A percentile compares a stretch with the other conserved stretches of the same genome.
Evolutionary conservation across 2,797 vertebrate species (phyloP).

Genomic region (Sciurus carolinensis): DNA sequence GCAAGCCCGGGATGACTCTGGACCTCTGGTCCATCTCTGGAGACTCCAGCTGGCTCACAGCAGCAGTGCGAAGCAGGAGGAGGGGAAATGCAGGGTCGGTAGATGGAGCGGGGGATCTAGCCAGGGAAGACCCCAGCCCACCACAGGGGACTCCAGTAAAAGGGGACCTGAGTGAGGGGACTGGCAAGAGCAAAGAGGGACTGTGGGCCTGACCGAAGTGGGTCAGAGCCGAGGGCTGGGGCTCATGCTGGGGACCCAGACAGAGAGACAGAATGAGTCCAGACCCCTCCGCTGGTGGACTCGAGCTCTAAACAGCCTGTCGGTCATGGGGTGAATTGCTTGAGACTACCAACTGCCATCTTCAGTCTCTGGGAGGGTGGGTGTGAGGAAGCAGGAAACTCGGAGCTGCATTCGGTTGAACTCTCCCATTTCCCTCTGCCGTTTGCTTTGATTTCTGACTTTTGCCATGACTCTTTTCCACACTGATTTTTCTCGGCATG

Average conservation of each 20-base stretch:
- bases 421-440: background rate
- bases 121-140: background rate
- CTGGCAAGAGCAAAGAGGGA: background rate
- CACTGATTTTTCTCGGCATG: background rate
- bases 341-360: background rate
- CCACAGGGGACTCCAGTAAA: background rate
- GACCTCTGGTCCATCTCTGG: background rate
- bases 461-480: background rate
- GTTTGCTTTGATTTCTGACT: background rate
- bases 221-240: background rate
- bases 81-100: background rate
- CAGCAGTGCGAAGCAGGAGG: background rate
- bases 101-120: background rate
- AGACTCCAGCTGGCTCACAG: background rate
- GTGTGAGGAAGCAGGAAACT: background rate
- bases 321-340: background rate
- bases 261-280: background rate
- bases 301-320: background rate
- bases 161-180: background rate
- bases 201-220: too few relatives aligned
- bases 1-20: background rate
- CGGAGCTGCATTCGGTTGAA: background rate
- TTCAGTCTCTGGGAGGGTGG: background rate
- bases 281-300: background rate
- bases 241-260: background rate